Evolutionary conservation across 1,140 invertebrate genomes (phyloP), one percentile per base, ranked within the genome.

Genomic region (Paralvinella palmiformis): DNA sequence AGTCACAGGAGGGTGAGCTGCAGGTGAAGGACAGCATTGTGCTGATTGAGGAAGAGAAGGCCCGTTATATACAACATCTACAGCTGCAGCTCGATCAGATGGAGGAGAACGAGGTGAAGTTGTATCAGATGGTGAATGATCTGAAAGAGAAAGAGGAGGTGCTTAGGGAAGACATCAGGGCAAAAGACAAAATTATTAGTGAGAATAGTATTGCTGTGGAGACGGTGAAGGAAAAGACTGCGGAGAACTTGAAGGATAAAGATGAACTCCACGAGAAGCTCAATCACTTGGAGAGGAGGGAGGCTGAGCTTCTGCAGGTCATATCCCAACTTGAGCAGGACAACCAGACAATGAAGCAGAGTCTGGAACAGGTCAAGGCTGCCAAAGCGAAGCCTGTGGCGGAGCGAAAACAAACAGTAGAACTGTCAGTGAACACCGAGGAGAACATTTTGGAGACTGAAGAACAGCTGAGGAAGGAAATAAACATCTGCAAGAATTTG

Each of bases 51-150:
- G 31, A 13, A 7, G 48, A 52, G 10, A 20, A 7, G 2, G 7
- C 48, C n/a, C 48, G n/a, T 20, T 29, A 29, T 13, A 29, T 52
- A 10, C 24, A 52, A 22, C 13, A 2, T 7, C 48, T 52, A 2
- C 48, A 52, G 48, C 24, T 22, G 24, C 10, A 52, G 48, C 24
- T 52, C 24, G 48, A 27, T 2, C 10, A 13, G 6, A 52, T 52
- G 48, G 48, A 52, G 48, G 48, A 17, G 48, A 52, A 52, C 48
- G 33, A 36, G 27, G 55, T 31, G 29, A 36, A 57, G 33, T 33
- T 32, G 29, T 7, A 22, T 20, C 27, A 36, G 55, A 31, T 22
- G 13, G 55, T 57, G 27, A 3, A 10, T 20, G 33, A 27, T 10
- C 33, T 57, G 55, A 32, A 57, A 31, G 55, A n/a, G 6, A 27